These are phyloP conservation scores for Reticulitermes speratus DNA, from an alignment of 1,140 invertebrate species.

Conservation along the genomic window DNA sequence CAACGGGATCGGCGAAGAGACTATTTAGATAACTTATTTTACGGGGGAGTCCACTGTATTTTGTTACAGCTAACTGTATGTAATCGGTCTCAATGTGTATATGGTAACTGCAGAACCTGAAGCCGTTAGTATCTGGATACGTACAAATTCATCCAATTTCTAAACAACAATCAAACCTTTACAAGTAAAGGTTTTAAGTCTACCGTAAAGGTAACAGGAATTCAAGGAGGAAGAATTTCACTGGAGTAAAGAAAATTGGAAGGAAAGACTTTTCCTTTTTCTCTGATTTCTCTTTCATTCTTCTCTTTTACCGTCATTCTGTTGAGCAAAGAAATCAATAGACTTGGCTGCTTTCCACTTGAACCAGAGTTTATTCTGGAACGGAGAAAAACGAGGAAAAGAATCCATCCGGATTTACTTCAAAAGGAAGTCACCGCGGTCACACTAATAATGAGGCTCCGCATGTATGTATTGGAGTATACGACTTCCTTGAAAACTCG, in stretches of 20 bases:
- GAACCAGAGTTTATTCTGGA: constrained; percentile 5
- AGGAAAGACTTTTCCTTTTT: neutral
- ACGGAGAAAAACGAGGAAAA: neutral
- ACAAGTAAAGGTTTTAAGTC: no score
- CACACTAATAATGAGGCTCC: neutral
- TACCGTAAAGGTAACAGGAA: neutral
- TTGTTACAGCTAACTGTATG: no score
- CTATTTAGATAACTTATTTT: no score
- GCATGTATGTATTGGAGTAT: neutral
- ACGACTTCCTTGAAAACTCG: neutral
- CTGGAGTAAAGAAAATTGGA: neutral
- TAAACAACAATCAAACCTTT: no score
- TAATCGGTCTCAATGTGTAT: no score
- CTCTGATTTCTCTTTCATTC: neutral
- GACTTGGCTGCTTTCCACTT: neutral
- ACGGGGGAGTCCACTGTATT: no score
- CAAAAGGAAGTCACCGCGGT: neutral
- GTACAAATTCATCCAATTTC: no score
- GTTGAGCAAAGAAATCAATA: neutral
- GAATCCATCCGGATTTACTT: neutral
- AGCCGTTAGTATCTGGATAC: no score
- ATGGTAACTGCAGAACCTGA: no score
- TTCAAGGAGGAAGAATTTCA: neutral
- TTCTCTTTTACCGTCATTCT: neutral
- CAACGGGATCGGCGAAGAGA: no score